A percentile compares a stretch with the other conserved stretches of the same genome.
Evolutionary conservation across 2,113 vertebrate genomes (phyloP).

Genomic region (Plecturocebus donacophilus): DNA sequence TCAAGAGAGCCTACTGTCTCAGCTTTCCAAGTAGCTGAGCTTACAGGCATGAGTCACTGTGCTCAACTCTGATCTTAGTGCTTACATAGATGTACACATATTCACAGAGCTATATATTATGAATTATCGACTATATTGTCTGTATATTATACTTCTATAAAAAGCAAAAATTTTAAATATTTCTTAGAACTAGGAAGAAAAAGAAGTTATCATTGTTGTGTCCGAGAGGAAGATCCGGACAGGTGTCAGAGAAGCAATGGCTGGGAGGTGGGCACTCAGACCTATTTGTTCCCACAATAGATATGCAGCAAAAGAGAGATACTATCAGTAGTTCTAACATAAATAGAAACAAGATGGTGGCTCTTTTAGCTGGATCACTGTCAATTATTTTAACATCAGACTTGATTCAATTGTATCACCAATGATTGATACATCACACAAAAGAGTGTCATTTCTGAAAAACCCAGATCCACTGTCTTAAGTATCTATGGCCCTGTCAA

Average conservation of each 20-base stretch:
- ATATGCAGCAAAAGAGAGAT: neutral
- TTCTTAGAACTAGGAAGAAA: neutral
- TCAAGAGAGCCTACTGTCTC: neutral
- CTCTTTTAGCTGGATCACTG: neutral
- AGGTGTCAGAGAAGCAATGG: neutral
- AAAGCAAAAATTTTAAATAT: neutral
- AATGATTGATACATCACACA: neutral
- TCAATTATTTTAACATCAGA: neutral
- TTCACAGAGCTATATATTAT: neutral
- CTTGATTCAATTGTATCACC: neutral
- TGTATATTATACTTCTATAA: neutral
- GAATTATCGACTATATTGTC: neutral
- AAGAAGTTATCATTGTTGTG: neutral
- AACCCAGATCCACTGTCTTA: neutral
- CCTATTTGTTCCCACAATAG: neutral
- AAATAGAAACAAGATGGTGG: neutral
- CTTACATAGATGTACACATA: neutral
- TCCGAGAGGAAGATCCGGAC: neutral
- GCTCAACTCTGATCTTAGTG: neutral
- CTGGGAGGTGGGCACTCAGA: neutral
- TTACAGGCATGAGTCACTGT: neutral
- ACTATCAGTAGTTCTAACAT: neutral
- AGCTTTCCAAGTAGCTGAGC: neutral
- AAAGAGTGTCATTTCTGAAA: neutral
- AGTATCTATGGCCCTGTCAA: neutral